A percentile compares a stretch with the other conserved stretches of the same genome.
These are phyloP conservation scores for Tetragnatha versicolor DNA, from an alignment of 1,140 invertebrate genomes.

Conservation along the genomic window DNA sequence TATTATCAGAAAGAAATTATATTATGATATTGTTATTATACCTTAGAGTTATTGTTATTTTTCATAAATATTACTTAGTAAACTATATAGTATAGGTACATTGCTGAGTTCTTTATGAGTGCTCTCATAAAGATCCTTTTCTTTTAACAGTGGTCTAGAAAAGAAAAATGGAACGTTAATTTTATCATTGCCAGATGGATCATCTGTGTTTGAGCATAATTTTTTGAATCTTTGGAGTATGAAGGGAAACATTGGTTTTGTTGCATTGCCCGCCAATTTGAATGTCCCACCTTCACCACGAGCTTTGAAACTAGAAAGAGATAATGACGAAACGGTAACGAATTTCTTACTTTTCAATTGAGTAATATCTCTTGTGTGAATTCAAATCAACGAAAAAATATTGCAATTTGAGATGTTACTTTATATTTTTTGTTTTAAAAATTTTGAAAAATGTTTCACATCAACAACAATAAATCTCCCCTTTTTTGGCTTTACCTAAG, in stretches of 20 bases:
- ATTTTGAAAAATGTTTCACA: too few relatives aligned
- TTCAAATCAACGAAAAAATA: not conserved
- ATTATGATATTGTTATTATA: too few relatives aligned
- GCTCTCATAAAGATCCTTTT: not conserved
- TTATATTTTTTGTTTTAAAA: too few relatives aligned
- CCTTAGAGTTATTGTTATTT: too few relatives aligned
- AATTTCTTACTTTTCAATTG: not conserved
- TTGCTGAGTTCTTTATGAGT: too few relatives aligned
- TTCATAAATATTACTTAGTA: too few relatives aligned
- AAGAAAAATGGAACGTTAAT: conserved; percentile 87
- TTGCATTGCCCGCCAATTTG: conserved; percentile 75
- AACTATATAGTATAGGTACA: too few relatives aligned
- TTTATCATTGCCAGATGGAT: conserved; percentile 79
- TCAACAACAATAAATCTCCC: too few relatives aligned
- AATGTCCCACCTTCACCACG: conserved; percentile 89
- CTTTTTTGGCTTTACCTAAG: too few relatives aligned
- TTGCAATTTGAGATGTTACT: too few relatives aligned
- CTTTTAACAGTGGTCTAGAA: too few relatives aligned
- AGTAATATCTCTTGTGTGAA: not conserved
- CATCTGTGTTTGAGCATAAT: conserved; percentile 83
- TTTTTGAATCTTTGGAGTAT: conserved; percentile 89
- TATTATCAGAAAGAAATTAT: too few relatives aligned
- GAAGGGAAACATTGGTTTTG: conserved; percentile 89
- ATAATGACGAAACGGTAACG: conserved; percentile 68
- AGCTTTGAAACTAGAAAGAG: conserved; percentile 89